Evolutionary conservation across 2,888 invertebrate species (phyloP).

Genomic region (Boloria selene): DNA sequence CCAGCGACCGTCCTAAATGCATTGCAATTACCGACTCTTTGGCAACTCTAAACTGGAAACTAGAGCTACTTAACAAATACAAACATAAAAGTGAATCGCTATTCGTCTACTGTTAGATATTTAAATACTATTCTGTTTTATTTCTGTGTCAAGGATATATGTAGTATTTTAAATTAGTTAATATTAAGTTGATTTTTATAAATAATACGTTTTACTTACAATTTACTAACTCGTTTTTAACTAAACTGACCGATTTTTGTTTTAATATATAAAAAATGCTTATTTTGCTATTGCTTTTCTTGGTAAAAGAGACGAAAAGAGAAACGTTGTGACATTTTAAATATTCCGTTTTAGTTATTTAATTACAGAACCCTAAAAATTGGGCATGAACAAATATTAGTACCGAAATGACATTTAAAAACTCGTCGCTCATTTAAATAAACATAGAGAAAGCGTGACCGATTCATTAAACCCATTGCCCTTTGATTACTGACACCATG

Average conservation of each 20-base stretch:
- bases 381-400: background rate
- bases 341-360: too few relatives aligned
- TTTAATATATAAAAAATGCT: too few relatives aligned
- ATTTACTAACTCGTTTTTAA: too few relatives aligned
- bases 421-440: background rate
- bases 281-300: too few relatives aligned
- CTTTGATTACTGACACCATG: slow-evolving; percentile 22
- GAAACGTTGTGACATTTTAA: too few relatives aligned
- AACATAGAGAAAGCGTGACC: slow-evolving; percentile 32
- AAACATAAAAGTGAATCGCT: slow-evolving; percentile 36
- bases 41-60: slow-evolving; percentile 42
- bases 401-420: background rate
- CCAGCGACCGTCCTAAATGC: slow-evolving; percentile 40
- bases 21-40: slow-evolving; percentile 51
- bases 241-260: too few relatives aligned
- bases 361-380: too few relatives aligned
- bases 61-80: slow-evolving; percentile 35
- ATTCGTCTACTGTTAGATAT: slow-evolving; percentile 17
- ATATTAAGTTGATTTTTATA: too few relatives aligned
- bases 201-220: too few relatives aligned
- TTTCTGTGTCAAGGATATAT: slow-evolving; percentile 8
- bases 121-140: slow-evolving; percentile 6
- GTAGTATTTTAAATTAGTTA: background rate
- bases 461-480: slow-evolving; percentile 29
- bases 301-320: too few relatives aligned